Evolutionary conservation across 2,888 invertebrate species (phyloP), one percentile per base, ranked within the genome.

Genomic region (Zootermopsis nevadensis): DNA sequence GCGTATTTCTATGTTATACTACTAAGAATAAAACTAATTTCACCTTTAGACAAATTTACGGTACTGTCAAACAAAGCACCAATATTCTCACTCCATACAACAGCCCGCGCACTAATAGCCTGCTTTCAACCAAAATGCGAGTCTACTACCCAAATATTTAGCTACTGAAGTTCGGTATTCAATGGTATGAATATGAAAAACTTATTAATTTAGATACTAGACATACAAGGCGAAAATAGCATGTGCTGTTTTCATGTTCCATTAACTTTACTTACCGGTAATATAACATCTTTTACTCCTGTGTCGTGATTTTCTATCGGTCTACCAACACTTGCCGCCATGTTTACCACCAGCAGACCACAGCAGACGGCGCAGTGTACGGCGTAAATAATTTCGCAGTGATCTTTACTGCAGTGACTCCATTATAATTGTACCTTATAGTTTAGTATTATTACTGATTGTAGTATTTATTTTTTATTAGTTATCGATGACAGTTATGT

Each of bases 241-340:
- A 33, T 74, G 38, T 74, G 24, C 35, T 74, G 4, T 38, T n/a
- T 38, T 38, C 35, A 60, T 27, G n/a, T 8, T 38, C 12, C 27
- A 15, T 24, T 38, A 74, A n/a, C 35, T 48, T 30, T 81, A 30
- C 82, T 77, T 42, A 82, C 82, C 77, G 31, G 53, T 30, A 38
- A 31, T 27, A 77, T 66, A 27, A 38, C 30, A 27, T 77, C 77
- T 35, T 77, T 60, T 33, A 79, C 81, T 15, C 35, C 72, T 22
- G 55, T 27, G 66, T 81, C 81, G 53, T 83, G 55, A 83, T 76
- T 88, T 86, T 88, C 89, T 87, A 88, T 88, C 87, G 88, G 87
- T 87, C 88, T 87, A 86, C 87, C 87, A 87, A 86, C 87, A 86
- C 86, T 87, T 83, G 87, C 86, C 88, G 89, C 88, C 88, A 88